These are phyloP conservation scores for Nymphalis urticae DNA, from an alignment of 2,888 invertebrate species.

Conservation along the genomic window DNA sequence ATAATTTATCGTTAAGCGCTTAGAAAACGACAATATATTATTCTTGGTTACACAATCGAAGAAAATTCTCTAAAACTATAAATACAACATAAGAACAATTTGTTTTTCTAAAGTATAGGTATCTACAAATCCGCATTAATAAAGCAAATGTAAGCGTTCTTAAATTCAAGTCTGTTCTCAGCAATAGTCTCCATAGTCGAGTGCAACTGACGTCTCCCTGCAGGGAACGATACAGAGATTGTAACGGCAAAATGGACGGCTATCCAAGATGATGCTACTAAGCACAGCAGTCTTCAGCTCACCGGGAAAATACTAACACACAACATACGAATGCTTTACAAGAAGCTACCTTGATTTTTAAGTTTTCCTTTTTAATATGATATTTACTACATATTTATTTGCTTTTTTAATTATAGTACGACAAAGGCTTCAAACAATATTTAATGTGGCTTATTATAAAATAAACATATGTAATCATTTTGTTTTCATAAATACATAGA, in stretches of 20 bases:
- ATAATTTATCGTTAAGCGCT: too few species aligned
- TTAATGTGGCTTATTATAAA: too few species aligned
- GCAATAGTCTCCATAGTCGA: background rate
- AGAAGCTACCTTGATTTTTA: background rate
- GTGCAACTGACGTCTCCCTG: constrained; percentile 3
- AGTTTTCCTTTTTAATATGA: too few species aligned
- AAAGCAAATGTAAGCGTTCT: background rate
- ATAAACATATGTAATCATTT: too few species aligned
- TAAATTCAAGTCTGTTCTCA: background rate
- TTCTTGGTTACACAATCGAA: too few species aligned
- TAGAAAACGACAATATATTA: too few species aligned
- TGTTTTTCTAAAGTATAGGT: too few species aligned
- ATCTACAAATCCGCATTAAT: background rate
- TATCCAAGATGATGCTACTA: background rate
- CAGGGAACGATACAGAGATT: background rate
- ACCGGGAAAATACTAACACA: background rate
- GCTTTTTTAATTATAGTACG: too few species aligned
- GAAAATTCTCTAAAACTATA: too few species aligned
- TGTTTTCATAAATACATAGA: background rate
- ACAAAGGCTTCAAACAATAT: too few species aligned
- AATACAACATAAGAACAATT: background rate
- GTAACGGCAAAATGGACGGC: background rate
- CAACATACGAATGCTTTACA: background rate
- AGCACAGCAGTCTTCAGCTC: background rate
- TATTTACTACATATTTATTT: too few species aligned